Conservation (phyloP, 2,113 vertebrate species). For the Ageneiosus marmoratus region DNA sequence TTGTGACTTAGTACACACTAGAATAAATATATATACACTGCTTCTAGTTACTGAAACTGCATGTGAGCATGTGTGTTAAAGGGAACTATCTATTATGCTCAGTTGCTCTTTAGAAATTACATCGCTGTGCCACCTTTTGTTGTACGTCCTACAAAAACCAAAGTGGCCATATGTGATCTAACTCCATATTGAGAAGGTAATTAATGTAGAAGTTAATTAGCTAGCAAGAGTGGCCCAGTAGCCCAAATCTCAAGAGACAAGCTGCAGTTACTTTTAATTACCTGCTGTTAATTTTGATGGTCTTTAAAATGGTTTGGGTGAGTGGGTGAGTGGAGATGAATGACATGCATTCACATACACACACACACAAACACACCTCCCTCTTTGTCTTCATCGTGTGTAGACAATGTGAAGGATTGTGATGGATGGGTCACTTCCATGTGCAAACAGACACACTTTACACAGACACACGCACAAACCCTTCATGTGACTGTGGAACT, state of each 20-base stretch:
- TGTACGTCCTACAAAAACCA: constrained; percentile 2
- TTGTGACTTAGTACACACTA: not conserved
- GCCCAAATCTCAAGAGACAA: constrained; percentile 30
- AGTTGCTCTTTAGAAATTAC: constrained; percentile 19
- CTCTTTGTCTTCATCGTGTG: constrained; percentile 24
- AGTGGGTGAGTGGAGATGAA: constrained; percentile 22
- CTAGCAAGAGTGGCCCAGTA: constrained; percentile 30
- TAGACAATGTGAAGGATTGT: constrained; percentile 28
- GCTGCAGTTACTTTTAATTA: constrained; percentile 49
- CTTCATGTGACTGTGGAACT: constrained; percentile 14
- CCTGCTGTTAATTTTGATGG: constrained; percentile 50
- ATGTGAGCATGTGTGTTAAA: constrained; percentile 15
- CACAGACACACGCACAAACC: constrained; percentile 27
- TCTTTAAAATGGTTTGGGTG: constrained; percentile 26
- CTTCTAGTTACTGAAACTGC: constrained; percentile 10
- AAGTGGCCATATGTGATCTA: constrained; percentile 33
- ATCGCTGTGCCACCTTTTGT: constrained; percentile 1
- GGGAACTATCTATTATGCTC: constrained; percentile 4
- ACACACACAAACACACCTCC: constrained; percentile 26
- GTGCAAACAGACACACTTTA: constrained; percentile 40
- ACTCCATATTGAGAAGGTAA: constrained; percentile 30
- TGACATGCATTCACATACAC: constrained; percentile 31
- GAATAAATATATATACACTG: not conserved
- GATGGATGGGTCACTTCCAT: constrained; percentile 41
- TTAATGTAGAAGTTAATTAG: constrained; percentile 51